Percentiles rank a stretch among this genome's conserved stretches.
Conservation (phyloP, 2,113 vertebrate species). For the Sarotherodon lohbergeri region DNA sequence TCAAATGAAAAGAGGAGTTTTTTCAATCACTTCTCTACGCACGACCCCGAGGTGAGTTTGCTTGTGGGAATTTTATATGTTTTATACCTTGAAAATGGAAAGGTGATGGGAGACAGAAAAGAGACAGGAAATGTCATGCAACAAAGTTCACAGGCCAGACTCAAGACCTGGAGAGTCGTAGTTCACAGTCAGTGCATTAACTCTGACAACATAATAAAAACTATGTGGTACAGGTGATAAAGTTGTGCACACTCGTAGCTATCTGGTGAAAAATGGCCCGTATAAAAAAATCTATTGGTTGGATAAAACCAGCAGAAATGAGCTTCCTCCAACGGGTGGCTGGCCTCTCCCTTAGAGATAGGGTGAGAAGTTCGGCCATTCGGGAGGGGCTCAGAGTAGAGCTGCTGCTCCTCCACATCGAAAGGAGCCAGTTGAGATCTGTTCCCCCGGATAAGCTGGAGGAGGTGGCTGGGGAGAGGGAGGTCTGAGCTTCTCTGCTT, state of each 20-base stretch:
- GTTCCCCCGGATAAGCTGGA: not conserved
- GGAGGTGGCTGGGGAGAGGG: not conserved
- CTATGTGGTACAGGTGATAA: not conserved
- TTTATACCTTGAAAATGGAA: not conserved
- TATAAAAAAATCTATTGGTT: not conserved
- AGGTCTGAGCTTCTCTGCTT: not conserved
- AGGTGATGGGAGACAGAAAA: not conserved
- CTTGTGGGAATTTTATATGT: not conserved
- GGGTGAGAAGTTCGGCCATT: not conserved
- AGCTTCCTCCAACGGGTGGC: not conserved
- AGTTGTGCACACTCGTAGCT: not conserved
- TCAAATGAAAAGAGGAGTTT: not conserved
- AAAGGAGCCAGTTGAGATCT: not conserved
- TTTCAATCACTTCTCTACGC: not conserved
- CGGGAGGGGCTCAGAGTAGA: accelerated
- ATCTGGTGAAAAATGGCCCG: not conserved
- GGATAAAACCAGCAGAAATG: not conserved
- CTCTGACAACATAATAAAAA: not conserved
- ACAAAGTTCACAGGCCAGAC: not conserved
- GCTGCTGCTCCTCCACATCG: not conserved
- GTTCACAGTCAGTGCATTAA: not conserved
- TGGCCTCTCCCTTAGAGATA: not conserved
- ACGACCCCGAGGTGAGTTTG: not conserved
- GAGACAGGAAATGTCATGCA: not conserved
- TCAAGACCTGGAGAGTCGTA: not conserved